These are phyloP conservation scores for Diadegma fenestrale DNA, from an alignment of 2,888 invertebrate species.

Conservation along the genomic window DNA sequence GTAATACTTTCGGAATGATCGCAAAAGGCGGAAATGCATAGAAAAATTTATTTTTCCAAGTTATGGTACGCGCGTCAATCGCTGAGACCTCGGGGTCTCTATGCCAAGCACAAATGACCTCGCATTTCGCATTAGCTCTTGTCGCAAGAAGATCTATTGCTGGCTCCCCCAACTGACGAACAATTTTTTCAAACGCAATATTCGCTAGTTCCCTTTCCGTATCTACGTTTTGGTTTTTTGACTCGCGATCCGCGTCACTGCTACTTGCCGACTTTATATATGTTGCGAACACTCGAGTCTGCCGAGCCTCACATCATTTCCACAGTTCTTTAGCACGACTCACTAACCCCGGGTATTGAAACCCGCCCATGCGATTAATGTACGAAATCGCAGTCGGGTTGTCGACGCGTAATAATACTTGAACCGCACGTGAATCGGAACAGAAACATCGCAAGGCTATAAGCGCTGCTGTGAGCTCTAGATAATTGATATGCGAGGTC, in stretches of 20 bases:
- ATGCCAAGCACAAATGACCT: slow-evolving; percentile 63
- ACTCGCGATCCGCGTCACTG: slow-evolving; percentile 69
- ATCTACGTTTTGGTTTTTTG: slow-evolving; percentile 63
- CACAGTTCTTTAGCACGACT: slow-evolving; percentile 54
- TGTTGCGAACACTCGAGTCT: slow-evolving; percentile 68
- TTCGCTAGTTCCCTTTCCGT: slow-evolving; percentile 68
- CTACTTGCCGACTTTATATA: slow-evolving; percentile 67
- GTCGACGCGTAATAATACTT: slow-evolving; percentile 61
- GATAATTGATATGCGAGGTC: slow-evolving; percentile 64
- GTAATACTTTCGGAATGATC: slow-evolving; percentile 64
- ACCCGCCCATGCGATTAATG: slow-evolving; percentile 69
- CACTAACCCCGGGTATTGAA: slow-evolving; percentile 57
- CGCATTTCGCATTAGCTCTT: slow-evolving; percentile 63
- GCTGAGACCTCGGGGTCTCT: slow-evolving; percentile 62
- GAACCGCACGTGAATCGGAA: slow-evolving; percentile 31
- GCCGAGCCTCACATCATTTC: no score
- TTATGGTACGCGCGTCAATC: slow-evolving; percentile 65
- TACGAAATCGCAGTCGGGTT: slow-evolving; percentile 70
- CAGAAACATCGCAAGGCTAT: slow-evolving; percentile 64
- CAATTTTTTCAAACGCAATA: slow-evolving; percentile 56
- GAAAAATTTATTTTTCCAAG: slow-evolving; percentile 58
- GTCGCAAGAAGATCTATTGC: slow-evolving; percentile 67
- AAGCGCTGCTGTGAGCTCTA: slow-evolving; percentile 65
- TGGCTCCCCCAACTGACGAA: slow-evolving; percentile 45
- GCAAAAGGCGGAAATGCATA: slow-evolving; percentile 72